These are phyloP conservation scores for Macrotis lagotis DNA, from an alignment of 2,113 vertebrate species.

Conservation along the genomic window DNA sequence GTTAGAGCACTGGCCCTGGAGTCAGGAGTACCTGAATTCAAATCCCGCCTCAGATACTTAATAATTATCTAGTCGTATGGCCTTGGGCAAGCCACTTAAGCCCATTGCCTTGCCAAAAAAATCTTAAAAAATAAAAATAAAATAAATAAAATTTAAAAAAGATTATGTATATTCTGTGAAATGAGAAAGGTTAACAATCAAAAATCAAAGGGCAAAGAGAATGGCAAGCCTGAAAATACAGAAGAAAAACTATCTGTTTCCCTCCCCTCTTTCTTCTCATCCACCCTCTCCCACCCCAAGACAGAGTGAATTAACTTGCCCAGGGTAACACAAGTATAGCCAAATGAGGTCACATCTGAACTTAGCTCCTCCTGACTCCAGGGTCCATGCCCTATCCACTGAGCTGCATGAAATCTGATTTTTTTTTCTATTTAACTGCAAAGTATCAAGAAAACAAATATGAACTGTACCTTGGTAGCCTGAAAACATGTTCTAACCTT, in stretches of 20 bases:
- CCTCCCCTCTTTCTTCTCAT: too few relatives aligned
- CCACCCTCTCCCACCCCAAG: too few relatives aligned
- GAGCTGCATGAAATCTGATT: neutral
- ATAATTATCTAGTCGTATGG: too few relatives aligned
- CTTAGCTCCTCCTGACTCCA: too few relatives aligned
- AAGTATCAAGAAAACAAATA: constrained; percentile 53
- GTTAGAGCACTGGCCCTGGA: neutral
- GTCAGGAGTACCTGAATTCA: neutral
- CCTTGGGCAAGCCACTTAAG: too few relatives aligned
- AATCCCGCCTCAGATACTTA: neutral
- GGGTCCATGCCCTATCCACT: too few relatives aligned
- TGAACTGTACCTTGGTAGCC: constrained; percentile 33
- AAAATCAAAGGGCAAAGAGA: neutral
- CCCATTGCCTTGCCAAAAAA: too few relatives aligned
- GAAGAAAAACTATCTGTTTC: neutral
- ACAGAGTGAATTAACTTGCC: too few relatives aligned
- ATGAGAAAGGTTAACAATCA: neutral
- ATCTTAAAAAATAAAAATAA: too few relatives aligned
- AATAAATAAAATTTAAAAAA: too few relatives aligned
- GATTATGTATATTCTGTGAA: neutral
- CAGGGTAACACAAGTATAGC: too few relatives aligned
- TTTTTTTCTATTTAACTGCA: constrained; percentile 29
- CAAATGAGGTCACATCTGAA: too few relatives aligned
- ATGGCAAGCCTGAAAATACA: neutral
- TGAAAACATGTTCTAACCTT: constrained; percentile 4